Base-by-base conservation (phyloP, 1,140 invertebrate species). In the Dendrolimus kikuchii region DNA sequence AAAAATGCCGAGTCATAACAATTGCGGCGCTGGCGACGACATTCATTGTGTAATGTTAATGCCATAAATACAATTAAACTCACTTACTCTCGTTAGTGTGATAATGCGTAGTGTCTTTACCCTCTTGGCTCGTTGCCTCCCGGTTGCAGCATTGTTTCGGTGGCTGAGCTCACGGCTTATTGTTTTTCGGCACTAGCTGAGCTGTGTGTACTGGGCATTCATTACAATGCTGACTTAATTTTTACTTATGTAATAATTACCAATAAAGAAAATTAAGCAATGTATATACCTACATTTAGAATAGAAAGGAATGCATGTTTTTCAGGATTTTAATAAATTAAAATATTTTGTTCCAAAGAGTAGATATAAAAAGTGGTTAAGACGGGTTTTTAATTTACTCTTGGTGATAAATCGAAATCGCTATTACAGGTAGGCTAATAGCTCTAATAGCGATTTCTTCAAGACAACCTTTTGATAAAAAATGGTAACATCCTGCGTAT, bases 51-150 rank as follows among this genome's bases (percentile, higher is more conserved):
- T 70, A 60, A 66, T 57, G 59, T 74, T 76, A 76, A 75, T 70
- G 65, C 68, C 69, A 79, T 75, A 80, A 82, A 81, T 62, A 81
- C 77, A 83, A 83, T 83, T 83, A 85, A 83, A 83, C 66, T 81
- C 74, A 81, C 74, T 81, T 81, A 66, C 59, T 81, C 81, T 81
- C 68, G 74, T 85, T 81, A 81, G 51, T 59, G 67, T 71, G 77
- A 81, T 84, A 78, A 82, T 79, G 62, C 57, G 23, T 23, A 60
- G 63, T 69, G 74, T 80, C 79, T 82, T 81, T 77, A 77, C 75
- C 75, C 79, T 69, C 70, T 36, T 46, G 58, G 50, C 23, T 9
- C 46, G 43, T 48, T 57, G 48, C 9, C 47, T 50, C 38, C 42
- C 49, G 42, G 8, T 38, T 37, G 9, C 23, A 38, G 41, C 40